Evolutionary conservation across 23 tunicate genomes (phyloP), one percentile per base, ranked within the genome.

Genomic region (Botrylloides violaceus): DNA sequence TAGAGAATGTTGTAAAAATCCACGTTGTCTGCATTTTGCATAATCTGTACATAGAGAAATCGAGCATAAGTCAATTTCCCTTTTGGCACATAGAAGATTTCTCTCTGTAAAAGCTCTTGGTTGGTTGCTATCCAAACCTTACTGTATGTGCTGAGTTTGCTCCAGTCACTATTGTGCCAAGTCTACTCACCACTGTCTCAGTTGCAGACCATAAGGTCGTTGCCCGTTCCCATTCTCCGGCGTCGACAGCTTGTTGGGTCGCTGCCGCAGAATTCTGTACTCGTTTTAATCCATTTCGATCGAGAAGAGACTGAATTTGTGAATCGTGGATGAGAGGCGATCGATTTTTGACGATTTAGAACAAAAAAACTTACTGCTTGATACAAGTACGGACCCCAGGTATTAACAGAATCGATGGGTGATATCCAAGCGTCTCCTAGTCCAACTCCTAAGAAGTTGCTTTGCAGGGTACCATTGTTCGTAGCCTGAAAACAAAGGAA

Each of bases 1-100:
- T 58, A 63, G 20, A 90, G 59, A 49, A 90, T 90, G 79, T 90
- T 83, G 97, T 90, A 90, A 81, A 90, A 90, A 70, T 90, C 91
- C 30, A 90, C 97, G 36, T 83, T 83, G 66, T 90, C 97, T 3
- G 97, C 35, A 15, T 43, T 43, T 15, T 15, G 53, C 15, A 43
- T 7, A 7, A 43, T 43, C 53, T 43, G 9, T 9, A 43, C 9
- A 43, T 43, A 43, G 15, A 43, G n/a, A n/a, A n/a, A n/a, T n/a
- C n/a, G n/a, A n/a, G n/a, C n/a, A n/a, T n/a, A n/a, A n/a, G n/a
- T n/a, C n/a, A n/a, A n/a, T n/a, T n/a, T n/a, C n/a, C n/a, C n/a
- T n/a, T n/a, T n/a, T n/a, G n/a, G n/a, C n/a, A n/a, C n/a, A n/a
- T n/a, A n/a, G n/a, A n/a, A n/a, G n/a, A n/a, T n/a, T n/a, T n/a